Evolutionary conservation across 2,888 invertebrate genomes (phyloP).

Genomic region (Aleiodes alternator): DNA sequence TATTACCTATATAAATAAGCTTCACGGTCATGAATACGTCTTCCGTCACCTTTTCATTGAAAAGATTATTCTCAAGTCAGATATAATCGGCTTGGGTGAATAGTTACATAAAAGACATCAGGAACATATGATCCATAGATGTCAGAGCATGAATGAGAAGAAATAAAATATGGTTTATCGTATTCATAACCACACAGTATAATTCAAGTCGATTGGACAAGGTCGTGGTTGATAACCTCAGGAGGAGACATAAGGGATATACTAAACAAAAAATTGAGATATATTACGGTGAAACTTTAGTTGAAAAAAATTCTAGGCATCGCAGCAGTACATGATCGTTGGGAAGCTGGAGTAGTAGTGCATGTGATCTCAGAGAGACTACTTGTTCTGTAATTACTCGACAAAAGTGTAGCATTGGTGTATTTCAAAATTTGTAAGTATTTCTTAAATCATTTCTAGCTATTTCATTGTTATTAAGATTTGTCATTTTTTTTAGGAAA

Average conservation of each 20-base stretch:
- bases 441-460: no score
- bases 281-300: no score
- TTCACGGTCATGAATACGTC: background rate
- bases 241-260: background rate
- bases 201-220: conserved; percentile 49
- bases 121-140: background rate
- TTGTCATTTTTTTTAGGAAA: background rate
- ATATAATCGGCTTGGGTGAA: background rate
- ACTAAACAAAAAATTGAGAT: background rate
- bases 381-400: no score
- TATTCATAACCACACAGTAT: conserved; percentile 37
- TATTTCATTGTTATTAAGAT: no score
- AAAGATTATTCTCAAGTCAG: background rate
- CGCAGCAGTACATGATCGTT: no score
- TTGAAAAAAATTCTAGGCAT: no score
- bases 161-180: background rate
- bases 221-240: conserved; percentile 45
- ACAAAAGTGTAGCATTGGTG: no score
- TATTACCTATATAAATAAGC: background rate
- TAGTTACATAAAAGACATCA: background rate
- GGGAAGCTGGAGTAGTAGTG: no score
- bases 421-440: background rate
- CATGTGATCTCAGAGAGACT: no score
- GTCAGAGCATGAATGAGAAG: conserved; percentile 25
- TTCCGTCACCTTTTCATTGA: background rate